Evolutionary conservation across 2,797 vertebrate genomes (phyloP), one percentile per base, ranked within the genome.

Genomic region (Ptychobarbus kaznakovi): DNA sequence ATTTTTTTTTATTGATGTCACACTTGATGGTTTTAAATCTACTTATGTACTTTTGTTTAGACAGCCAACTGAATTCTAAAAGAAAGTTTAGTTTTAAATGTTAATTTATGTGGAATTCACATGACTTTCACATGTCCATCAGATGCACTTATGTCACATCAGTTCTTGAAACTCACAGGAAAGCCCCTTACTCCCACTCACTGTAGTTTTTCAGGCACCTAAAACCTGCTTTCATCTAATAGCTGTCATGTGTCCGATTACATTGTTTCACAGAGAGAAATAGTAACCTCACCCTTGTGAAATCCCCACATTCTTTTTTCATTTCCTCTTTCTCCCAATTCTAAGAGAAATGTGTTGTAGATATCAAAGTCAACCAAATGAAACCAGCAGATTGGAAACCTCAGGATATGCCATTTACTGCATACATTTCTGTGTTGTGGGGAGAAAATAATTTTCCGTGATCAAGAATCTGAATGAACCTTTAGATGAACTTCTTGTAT

Each of bases 241-340:
- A 68, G 74, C 63, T 20, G 35, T 58, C 46, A 68, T 78, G 73
- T 56, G 49, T 58, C 32, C 3, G 3, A 38, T 68, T 68, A 22
- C 38, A 28, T 44, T 53, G 42, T 65, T 40, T 22, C 65, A 51
- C 49, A 35, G 38, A 58, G 25, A 75, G 56, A 25, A 73, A 65
- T 56, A 22, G n/a, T 35, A 49, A 42, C 32, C n/a, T 49, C 32
- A 38, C 2, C 32, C 72, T 49, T 70, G 61, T 20, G 78, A 63
- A 84, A 75, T 49, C 72, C 73, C 66, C 73, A 22, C 12, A 0
- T 28, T 81, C 72, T 56, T 12, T 77, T 56, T 79, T 79, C 40
- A 53, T 82, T 87, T 85, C 79, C 72, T 20, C 69, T 83, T 78
- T 85, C 12, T 78, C 65, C 32, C 80, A 61, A 56, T 69, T 38